These are phyloP conservation scores for Progne subis DNA, from an alignment of 2,113 vertebrate genomes.

Conservation along the genomic window DNA sequence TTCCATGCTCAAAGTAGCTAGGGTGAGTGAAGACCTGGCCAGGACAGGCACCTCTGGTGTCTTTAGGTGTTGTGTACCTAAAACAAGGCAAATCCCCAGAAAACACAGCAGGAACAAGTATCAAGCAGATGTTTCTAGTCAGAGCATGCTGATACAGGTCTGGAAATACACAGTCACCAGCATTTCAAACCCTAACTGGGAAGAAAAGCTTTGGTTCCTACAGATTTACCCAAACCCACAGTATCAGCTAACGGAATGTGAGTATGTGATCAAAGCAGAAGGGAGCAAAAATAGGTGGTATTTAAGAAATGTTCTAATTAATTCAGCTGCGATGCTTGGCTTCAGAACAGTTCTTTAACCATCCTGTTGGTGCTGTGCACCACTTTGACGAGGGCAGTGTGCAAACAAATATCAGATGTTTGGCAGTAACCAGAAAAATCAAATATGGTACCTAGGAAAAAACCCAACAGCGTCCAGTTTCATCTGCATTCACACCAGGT, in stretches of 20 bases:
- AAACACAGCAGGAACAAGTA: background rate
- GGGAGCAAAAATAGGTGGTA: background rate
- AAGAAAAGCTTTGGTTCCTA: background rate
- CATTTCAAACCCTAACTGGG: background rate
- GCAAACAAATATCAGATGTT: conserved; percentile 60
- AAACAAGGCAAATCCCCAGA: background rate
- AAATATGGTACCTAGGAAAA: conserved; percentile 5
- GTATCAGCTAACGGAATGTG: background rate
- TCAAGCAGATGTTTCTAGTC: background rate
- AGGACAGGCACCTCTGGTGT: background rate
- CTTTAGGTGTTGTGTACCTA: background rate
- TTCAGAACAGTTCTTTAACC: background rate
- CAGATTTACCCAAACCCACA: background rate
- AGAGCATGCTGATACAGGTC: background rate
- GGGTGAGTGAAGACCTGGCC: background rate
- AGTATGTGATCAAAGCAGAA: background rate
- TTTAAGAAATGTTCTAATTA: conserved; percentile 22
- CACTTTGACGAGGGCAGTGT: conserved; percentile 12
- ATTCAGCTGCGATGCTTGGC: conserved; percentile 24
- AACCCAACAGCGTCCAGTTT: background rate
- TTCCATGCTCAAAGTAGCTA: background rate
- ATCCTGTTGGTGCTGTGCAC: conserved; percentile 4
- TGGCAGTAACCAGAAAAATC: conserved; percentile 12
- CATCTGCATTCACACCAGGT: background rate
- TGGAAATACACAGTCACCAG: background rate